phyloP scores from a whole-genome alignment of 2,113 vertebrate species.

The Oncorhynchus gorbuscha region DNA sequence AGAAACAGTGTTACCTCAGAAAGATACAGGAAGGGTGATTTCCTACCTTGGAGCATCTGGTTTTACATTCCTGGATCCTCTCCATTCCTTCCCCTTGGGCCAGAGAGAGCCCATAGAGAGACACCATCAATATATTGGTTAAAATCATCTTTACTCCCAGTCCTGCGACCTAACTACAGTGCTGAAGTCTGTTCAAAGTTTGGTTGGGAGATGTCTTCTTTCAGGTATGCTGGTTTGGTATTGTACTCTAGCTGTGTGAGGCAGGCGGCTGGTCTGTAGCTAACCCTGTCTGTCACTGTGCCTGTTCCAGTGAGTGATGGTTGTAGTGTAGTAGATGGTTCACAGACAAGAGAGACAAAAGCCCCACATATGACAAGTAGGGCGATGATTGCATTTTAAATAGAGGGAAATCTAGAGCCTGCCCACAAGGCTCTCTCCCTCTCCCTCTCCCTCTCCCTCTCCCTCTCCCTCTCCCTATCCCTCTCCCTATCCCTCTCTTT shows the following conservation, averaged over 20 bases:
- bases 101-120: slow-evolving; percentile 10
- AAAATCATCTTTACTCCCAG: not conserved
- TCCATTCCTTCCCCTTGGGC: slow-evolving; percentile 48
- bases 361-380: not conserved
- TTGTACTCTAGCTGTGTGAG: not conserved
- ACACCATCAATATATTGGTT: not conserved
- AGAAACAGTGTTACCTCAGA: too few species aligned
- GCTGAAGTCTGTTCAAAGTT: not conserved
- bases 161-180: not conserved
- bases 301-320: not conserved
- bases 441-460: not conserved
- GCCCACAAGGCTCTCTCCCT: not conserved
- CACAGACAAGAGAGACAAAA: not conserved
- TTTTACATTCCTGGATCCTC: slow-evolving; percentile 54
- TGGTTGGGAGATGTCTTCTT: not conserved
- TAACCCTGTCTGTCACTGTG: not conserved
- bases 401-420: not conserved
- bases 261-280: not conserved
- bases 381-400: not conserved
- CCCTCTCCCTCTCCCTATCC: too few species aligned
- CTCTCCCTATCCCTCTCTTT: not conserved
- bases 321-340: not conserved
- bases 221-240: not conserved
- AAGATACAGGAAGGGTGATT: not conserved
- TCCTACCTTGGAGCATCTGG: slow-evolving; percentile 68